Evolutionary conservation across 2,113 vertebrate genomes (phyloP).

Genomic region (Pedionomus torquatus): DNA sequence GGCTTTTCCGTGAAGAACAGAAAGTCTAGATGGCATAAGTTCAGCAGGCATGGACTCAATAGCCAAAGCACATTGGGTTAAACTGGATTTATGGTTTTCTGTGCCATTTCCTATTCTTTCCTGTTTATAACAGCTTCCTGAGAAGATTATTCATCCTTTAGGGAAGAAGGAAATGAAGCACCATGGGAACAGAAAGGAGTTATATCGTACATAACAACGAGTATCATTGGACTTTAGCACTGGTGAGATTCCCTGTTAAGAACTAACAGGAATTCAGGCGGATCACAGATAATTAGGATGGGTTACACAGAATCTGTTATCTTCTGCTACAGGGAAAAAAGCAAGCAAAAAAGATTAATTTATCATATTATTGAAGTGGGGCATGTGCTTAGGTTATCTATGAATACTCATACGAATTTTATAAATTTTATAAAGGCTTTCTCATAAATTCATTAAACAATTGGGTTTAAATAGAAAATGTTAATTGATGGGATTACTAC

Average conservation of each 20-base stretch:
- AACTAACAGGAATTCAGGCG: neutral
- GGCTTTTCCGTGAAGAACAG: neutral
- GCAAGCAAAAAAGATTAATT: neutral
- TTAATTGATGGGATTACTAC: neutral
- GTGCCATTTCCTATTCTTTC: neutral
- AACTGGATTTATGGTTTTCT: neutral
- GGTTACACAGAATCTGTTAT: neutral
- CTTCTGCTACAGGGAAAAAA: neutral
- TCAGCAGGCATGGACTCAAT: rapidly evolving
- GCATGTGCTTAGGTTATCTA: neutral
- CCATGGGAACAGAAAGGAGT: neutral
- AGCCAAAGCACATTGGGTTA: neutral
- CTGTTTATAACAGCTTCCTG: neutral
- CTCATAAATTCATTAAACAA: neutral
- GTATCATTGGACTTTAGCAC: neutral
- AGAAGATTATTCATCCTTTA: neutral
- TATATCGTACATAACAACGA: neutral
- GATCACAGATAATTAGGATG: neutral
- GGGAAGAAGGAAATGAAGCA: slow-evolving; percentile 13
- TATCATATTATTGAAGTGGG: neutral
- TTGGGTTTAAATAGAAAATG: neutral
- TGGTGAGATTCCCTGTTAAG: neutral
- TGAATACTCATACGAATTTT: neutral
- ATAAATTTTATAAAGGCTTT: neutral
- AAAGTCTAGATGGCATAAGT: neutral